Evolutionary conservation across 1,140 invertebrate species (phyloP).

Genomic region (Drosophila mayri): DNA sequence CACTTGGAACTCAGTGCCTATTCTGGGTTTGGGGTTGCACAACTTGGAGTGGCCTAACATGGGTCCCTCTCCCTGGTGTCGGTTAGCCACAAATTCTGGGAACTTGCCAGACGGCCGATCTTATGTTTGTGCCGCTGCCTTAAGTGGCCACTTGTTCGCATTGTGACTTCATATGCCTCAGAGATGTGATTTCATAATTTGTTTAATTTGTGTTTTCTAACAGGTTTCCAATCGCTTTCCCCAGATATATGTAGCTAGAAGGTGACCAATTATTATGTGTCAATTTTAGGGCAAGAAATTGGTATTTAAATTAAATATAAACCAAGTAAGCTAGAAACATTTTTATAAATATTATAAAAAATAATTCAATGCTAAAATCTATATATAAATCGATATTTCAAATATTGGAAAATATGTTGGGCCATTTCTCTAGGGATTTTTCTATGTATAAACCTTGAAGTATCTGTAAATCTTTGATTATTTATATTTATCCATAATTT

Average conservation of each 20-base stretch:
- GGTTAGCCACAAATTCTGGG: slow-evolving; percentile 57
- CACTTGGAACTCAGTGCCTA: neutral
- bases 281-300: neutral
- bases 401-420: neutral
- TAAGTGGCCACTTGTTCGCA: slow-evolving; percentile 35
- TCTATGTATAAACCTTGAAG: too few species aligned
- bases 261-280: too few species aligned
- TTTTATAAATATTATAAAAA: too few species aligned
- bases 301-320: neutral
- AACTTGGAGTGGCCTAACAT: slow-evolving; percentile 7
- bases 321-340: neutral
- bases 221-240: slow-evolving; percentile 18
- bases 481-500: too few species aligned
- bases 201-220: slow-evolving; percentile 42
- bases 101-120: slow-evolving; percentile 40
- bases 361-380: too few species aligned
- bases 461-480: too few species aligned
- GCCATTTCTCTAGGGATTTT: too few species aligned
- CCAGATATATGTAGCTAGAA: too few species aligned
- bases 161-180: slow-evolving; percentile 12
- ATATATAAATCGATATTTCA: too few species aligned
- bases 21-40: neutral
- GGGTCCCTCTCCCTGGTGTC: slow-evolving; percentile 44
- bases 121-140: slow-evolving; percentile 12
- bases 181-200: slow-evolving; percentile 38